Base-by-base conservation (phyloP, 37 sponge, comb jelly and placozoan genomes). In the Diacarnus erythraeanus region DNA sequence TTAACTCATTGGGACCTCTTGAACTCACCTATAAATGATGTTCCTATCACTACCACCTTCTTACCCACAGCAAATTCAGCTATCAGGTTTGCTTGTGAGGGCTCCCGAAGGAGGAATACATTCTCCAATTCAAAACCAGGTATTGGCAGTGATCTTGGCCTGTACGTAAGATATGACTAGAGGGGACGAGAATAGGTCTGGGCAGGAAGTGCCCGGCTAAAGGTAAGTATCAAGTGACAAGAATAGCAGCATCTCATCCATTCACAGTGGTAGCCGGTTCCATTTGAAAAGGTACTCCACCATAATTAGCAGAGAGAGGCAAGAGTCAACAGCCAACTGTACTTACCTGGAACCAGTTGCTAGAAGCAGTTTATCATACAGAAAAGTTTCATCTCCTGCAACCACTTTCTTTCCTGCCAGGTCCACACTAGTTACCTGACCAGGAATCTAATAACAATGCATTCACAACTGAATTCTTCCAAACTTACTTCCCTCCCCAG, bases 11-110 rank as follows among this genome's bases (percentile, higher is more conserved):
- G n/a, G n/a, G n/a, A n/a, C 4, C 2, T 42, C 35, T n/a, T 85
- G 43, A 26, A 83, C 76, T 60, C 22, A 89, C 95, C 94, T 69
- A 96, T 96, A 75, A 96, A 96, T 5, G 94, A 95, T 34, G 94
- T 89, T 27, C 97, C 97, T 35, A 96, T 88, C 65, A 96, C 38
- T 1, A 94, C 94, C 38, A 96, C 91, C 18, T 76, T 84, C 87
- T 96, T 96, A 20, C 87, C 92, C 21, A 21, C 61, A 23, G 82
- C 82, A 8, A 38, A 34, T 8, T 31, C 57, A 57, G 77, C 93
- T 40, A 94, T 93, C 43, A 74, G 68, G 71, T 95, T 92, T 37
- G 85, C 96, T 60, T 95, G 81, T 22, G 69, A 40, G 3, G 90
- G 89, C 17, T 86, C 90, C 12, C 96, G 68, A 35, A 95, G 79